A percentile compares a stretch with the other conserved stretches of the same genome.
Evolutionary conservation across 2,113 vertebrate species (phyloP).

Genomic region (Ptilonorhynchus violaceus): DNA sequence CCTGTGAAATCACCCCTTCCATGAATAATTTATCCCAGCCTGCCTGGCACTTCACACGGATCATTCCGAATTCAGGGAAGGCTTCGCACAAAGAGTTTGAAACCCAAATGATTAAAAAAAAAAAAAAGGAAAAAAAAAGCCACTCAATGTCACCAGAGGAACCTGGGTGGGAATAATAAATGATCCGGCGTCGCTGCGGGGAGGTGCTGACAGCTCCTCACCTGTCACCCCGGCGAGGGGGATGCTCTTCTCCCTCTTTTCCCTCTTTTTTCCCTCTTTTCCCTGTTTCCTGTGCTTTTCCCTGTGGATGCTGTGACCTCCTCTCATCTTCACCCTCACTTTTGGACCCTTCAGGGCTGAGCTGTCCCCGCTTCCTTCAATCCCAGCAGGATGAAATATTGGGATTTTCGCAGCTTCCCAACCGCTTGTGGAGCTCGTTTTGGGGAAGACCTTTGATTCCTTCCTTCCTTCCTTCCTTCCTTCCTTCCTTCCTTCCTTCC

Average conservation of each 20-base stretch:
- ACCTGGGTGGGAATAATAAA: neutral
- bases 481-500: too few species aligned
- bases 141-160: neutral
- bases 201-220: neutral
- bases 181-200: neutral
- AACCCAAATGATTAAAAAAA: neutral
- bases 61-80: neutral
- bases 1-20: neutral
- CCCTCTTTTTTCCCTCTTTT: too few species aligned
- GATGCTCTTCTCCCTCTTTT: neutral
- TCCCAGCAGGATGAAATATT: rapidly evolving
- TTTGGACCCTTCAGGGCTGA: rapidly evolving
- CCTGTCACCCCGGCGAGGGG: neutral
- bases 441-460: neutral
- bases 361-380: rapidly evolving
- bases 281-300: too few species aligned
- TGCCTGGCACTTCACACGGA: neutral
- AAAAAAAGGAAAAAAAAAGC: neutral
- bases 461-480: too few species aligned
- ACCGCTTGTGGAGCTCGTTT: neutral
- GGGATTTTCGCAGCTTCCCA: neutral
- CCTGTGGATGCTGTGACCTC: neutral
- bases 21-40: constrained; percentile 26
- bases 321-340: neutral
- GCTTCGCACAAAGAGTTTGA: neutral